Percentiles rank a stretch among this genome's conserved stretches.
phyloP scores from a whole-genome alignment of 2,797 vertebrate species.

The Euthynnus affinis region DNA sequence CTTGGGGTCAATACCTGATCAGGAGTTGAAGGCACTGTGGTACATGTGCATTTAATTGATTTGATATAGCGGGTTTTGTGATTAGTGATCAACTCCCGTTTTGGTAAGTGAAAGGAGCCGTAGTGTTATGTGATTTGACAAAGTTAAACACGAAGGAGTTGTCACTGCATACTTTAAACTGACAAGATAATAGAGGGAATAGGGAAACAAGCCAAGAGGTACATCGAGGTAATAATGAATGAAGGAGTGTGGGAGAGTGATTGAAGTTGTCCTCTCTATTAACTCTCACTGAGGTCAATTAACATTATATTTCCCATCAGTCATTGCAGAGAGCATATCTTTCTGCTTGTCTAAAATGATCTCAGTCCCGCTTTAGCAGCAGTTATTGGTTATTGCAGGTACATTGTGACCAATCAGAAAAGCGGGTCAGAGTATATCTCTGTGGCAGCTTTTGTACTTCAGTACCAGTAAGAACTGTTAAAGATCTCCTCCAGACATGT shows the following conservation, averaged over 20 bases:
- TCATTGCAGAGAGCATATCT: not conserved
- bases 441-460: not conserved
- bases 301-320: constrained; percentile 31
- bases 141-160: constrained; percentile 11
- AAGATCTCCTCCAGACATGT: too few relatives aligned
- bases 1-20: not conserved
- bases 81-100: not conserved
- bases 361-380: constrained; percentile 12
- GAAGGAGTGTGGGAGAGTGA: constrained; percentile 9
- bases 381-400: too few relatives aligned
- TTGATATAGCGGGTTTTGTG: not conserved
- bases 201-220: constrained; percentile 10
- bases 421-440: too few relatives aligned
- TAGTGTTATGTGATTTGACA: not conserved
- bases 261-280: constrained; percentile 22
- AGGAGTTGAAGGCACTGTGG: not conserved
- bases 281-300: constrained; percentile 26
- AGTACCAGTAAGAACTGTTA: not conserved
- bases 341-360: constrained; percentile 7
- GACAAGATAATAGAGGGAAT: constrained; percentile 15
- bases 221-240: constrained; percentile 13
- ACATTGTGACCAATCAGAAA: too few relatives aligned
- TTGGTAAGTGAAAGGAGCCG: not conserved
- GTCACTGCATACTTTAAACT: not conserved
- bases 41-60: not conserved